Conservation (phyloP, 2,113 vertebrate species). For the Pomatorhinus ruficollis region DNA sequence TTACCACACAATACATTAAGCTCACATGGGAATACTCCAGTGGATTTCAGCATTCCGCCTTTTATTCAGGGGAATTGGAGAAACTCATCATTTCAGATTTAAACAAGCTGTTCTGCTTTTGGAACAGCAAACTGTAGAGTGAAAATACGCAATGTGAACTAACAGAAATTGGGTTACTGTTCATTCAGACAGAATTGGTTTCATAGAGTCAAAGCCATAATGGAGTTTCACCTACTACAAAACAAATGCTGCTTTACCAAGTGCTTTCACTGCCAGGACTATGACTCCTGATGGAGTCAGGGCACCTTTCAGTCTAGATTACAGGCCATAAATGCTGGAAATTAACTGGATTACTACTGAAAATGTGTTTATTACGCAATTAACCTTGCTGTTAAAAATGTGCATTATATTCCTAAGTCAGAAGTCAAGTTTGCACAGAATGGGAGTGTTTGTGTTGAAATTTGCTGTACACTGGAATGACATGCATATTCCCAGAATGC, state of each 20-base stretch:
- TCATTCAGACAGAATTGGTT: neutral
- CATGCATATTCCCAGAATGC: neutral
- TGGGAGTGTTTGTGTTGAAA: rapidly evolving
- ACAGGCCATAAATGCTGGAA: neutral
- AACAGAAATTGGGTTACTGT: neutral
- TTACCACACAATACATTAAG: slow-evolving; percentile 33
- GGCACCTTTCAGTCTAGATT: neutral
- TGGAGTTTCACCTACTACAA: neutral
- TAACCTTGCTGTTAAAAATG: neutral
- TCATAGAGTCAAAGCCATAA: neutral
- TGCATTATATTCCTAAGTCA: neutral
- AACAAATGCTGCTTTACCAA: neutral
- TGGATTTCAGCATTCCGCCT: neutral
- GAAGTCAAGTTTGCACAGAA: neutral
- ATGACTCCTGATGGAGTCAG: neutral
- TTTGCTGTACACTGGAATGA: neutral
- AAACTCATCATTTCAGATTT: slow-evolving; percentile 35
- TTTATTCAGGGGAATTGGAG: neutral
- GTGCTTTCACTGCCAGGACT: neutral
- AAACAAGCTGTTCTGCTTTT: slow-evolving; percentile 42
- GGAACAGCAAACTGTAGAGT: neutral
- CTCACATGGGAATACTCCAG: neutral
- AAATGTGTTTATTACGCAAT: neutral
- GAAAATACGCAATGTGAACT: neutral
- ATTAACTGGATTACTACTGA: neutral